Conservation (phyloP, 2,113 vertebrate genomes). For the Mellivora capensis region DNA sequence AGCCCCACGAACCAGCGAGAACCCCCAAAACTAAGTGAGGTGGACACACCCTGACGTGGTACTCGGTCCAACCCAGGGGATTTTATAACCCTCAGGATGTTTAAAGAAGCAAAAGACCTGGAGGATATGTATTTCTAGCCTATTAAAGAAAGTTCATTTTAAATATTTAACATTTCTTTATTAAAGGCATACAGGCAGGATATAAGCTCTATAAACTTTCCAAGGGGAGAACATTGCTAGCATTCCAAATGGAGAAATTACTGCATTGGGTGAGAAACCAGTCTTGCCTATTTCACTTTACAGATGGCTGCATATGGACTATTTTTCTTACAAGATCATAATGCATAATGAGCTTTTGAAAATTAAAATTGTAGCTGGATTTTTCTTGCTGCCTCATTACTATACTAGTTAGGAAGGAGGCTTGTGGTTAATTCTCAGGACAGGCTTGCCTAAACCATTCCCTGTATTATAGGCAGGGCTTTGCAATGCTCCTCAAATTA, state of each 20-base stretch:
- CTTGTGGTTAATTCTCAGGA: not conserved
- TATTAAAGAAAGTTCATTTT: conserved; percentile 82
- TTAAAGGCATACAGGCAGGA: conserved; percentile 82
- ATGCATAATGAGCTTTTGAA: conserved; percentile 51
- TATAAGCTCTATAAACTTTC: conserved; percentile 83
- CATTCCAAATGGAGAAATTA: conserved; percentile 77
- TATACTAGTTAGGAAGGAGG: not conserved
- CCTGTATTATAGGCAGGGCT: not conserved
- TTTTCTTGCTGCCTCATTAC: conserved; percentile 16
- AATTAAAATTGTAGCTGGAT: conserved; percentile 22
- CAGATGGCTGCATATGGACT: conserved; percentile 55
- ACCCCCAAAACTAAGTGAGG: conserved; percentile 1
- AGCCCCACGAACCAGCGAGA: conserved; percentile 20
- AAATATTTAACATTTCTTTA: conserved; percentile 83
- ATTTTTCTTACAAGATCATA: conserved; percentile 70
- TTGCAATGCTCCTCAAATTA: not conserved
- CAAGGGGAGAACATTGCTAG: conserved; percentile 79
- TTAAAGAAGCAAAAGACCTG: conserved; percentile 65
- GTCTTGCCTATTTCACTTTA: conserved; percentile 69
- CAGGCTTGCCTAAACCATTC: not conserved
- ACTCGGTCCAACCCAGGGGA: conserved; percentile 39
- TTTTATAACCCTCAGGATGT: conserved; percentile 74
- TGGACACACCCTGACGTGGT: conserved; percentile 50
- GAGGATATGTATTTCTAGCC: conserved; percentile 73
- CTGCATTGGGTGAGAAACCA: conserved; percentile 75